Percentiles rank a stretch among this genome's conserved stretches.
phyloP scores from a whole-genome alignment of 2,797 vertebrate species.

The Linurgus olivaceus region DNA sequence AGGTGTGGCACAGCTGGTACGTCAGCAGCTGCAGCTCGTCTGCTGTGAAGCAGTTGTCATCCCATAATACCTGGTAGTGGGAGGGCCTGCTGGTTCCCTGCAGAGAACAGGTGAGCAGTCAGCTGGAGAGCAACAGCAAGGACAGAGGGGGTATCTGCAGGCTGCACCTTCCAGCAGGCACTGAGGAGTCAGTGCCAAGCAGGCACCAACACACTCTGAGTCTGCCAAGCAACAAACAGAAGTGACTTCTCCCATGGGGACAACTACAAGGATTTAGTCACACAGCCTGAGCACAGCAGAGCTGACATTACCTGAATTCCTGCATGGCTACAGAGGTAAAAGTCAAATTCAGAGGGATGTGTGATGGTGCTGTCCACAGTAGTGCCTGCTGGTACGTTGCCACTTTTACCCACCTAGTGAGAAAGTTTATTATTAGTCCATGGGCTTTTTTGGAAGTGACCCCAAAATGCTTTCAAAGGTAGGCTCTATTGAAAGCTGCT shows the following conservation, averaged over 20 bases:
- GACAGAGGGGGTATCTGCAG: neutral
- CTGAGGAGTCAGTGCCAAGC: neutral
- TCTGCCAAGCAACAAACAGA: neutral
- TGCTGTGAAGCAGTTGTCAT: slow-evolving; percentile 98
- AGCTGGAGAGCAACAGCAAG: neutral
- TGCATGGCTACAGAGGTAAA: slow-evolving; percentile 99
- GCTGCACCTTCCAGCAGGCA: neutral
- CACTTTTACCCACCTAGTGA: slow-evolving; percentile 94
- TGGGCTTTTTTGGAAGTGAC: neutral
- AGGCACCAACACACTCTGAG: neutral
- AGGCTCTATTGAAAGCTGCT: neutral
- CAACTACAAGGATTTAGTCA: neutral
- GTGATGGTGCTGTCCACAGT: slow-evolving; percentile 99
- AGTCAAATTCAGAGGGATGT: slow-evolving; percentile 98
- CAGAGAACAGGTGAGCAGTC: neutral
- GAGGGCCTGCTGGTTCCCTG: slow-evolving; percentile 99
- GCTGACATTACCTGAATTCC: slow-evolving; percentile 91
- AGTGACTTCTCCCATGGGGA: neutral
- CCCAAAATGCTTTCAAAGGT: neutral
- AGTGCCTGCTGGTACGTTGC: slow-evolving; percentile 96
- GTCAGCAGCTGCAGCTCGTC: slow-evolving; percentile 97
- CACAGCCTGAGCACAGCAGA: neutral
- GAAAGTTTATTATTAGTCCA: slow-evolving; percentile 33
- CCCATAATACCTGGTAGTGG: slow-evolving; percentile 98
- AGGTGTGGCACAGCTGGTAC: slow-evolving; percentile 98